Evolutionary conservation across 2,888 invertebrate genomes (phyloP).

Genomic region (Apotomis betuletana): DNA sequence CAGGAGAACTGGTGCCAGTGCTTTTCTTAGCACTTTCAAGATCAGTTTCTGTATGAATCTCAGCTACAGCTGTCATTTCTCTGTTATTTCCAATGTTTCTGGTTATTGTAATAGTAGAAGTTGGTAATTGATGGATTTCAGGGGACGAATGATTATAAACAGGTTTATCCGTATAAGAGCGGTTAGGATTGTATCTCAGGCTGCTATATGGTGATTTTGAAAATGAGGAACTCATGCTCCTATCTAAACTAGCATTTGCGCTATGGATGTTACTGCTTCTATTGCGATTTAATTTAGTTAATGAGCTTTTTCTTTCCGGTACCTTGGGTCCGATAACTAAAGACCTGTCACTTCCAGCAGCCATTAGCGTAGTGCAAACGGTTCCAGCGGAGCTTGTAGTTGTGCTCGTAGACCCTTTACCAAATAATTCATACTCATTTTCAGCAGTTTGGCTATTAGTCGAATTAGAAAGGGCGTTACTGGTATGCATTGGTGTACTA

Average conservation of each 20-base stretch:
- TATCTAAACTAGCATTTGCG: constrained; percentile 83
- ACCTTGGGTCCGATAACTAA: constrained; percentile 88
- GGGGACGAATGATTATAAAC: constrained; percentile 69
- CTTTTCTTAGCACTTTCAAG: constrained; percentile 80
- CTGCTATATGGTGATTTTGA: constrained; percentile 74
- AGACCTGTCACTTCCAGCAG: constrained; percentile 86
- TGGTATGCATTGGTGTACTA: constrained; percentile 88
- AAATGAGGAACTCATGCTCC: constrained; percentile 74
- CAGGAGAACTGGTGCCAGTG: constrained; percentile 89
- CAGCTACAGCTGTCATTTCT: constrained; percentile 85
- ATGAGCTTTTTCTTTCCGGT: constrained; percentile 91
- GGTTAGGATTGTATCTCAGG: constrained; percentile 68
- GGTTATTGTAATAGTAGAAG: constrained; percentile 72
- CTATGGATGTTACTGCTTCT: constrained; percentile 78
- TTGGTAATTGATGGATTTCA: constrained; percentile 65
- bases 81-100: constrained; percentile 70
- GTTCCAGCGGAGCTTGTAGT: constrained; percentile 96
- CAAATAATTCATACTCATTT: constrained; percentile 95
- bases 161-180: constrained; percentile 67
- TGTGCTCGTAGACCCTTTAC: constrained; percentile 95
- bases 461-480: constrained; percentile 87
- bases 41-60: constrained; percentile 80
- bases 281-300: constrained; percentile 84
- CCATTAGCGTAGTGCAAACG: constrained; percentile 92
- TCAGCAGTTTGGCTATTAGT: constrained; percentile 90